phyloP scores from a whole-genome alignment of 1,140 invertebrate genomes.

The Centruroides sculpturatus region DNA sequence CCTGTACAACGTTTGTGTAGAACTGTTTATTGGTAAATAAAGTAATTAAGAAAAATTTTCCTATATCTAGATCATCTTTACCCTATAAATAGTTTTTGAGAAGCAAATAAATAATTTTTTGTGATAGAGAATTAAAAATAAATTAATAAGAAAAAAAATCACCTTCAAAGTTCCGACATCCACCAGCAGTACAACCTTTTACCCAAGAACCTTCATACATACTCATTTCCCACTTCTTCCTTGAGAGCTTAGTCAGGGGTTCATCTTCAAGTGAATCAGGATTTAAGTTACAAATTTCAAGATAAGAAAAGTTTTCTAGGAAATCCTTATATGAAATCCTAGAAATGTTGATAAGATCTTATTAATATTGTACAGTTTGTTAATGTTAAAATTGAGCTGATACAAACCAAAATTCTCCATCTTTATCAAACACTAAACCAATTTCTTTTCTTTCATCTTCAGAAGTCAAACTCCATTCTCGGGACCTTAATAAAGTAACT shows the following conservation, averaged over 20 bases:
- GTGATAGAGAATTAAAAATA: too few relatives aligned
- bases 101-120: too few relatives aligned
- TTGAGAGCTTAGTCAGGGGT: constrained; percentile 40
- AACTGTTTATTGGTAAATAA: too few relatives aligned
- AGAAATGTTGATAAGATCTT: too few relatives aligned
- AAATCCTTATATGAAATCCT: constrained; percentile 22
- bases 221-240: constrained; percentile 75
- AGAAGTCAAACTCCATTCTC: constrained; percentile 86
- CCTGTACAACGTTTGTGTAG: too few relatives aligned
- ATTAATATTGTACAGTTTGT: too few relatives aligned
- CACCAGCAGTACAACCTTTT: constrained; percentile 77
- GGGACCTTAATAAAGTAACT: constrained; percentile 18
- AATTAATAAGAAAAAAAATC: constrained; percentile 2
- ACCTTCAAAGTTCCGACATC: constrained; percentile 87
- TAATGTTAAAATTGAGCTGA: background rate
- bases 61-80: too few relatives aligned
- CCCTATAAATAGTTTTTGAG: too few relatives aligned
- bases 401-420: constrained; percentile 91
- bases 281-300: constrained; percentile 23
- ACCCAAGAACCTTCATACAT: constrained; percentile 92
- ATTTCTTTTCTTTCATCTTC: constrained; percentile 75
- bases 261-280: constrained; percentile 73
- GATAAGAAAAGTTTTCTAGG: constrained; percentile 18
- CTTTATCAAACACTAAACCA: constrained; percentile 79
- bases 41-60: too few relatives aligned